Evolutionary conservation across 2,113 vertebrate species (phyloP), one percentile per base, ranked within the genome.

Genomic region (Microtus pennsylvanicus): DNA sequence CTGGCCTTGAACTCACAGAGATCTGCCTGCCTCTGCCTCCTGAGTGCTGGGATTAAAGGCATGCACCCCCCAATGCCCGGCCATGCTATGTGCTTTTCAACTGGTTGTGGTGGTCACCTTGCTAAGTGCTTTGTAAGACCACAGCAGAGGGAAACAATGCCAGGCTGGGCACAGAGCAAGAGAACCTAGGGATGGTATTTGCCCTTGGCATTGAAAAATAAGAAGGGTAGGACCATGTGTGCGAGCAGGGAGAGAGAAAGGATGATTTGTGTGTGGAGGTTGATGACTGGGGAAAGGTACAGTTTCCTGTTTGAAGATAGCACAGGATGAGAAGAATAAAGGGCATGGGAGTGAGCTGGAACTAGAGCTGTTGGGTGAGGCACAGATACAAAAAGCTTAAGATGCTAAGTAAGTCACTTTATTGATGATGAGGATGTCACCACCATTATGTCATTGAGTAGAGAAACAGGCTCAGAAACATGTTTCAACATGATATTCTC

Each of bases 381-480:
- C n/a, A 52, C 72, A 86, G 70, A 77, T 74, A 92, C 26, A 16
- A 50, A 78, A 90, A 91, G 22, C 9, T 28, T 42, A 75, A 55
- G n/a, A 69, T 74, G n/a, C 3, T 45, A 12, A 72, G 3, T n/a
- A n/a, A n/a, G 65, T 88, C 35, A 61, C 76, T 87, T 24, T 82
- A 4, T 42, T 35, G 52, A 65, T 65, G 63, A 65, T 65, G 63
- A 65, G 28, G 26, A 28, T 65, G 24, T 47, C 38, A 52, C 63
- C 82, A 5, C 10, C 6, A 42, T 63, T 30, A 30, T 42, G 14
- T 69, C 90, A 78, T 38, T 91, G 89, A 87, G 28, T 10, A 95
- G 76, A 93, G 42, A 90, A 80, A 87, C n/a, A 24, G 58, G 21
- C 69, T 95, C 77, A 70, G 47, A 89, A 74, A 52, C n/a, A 45